Evolutionary conservation across 2,888 invertebrate genomes (phyloP).

Genomic region (Bombylius major): DNA sequence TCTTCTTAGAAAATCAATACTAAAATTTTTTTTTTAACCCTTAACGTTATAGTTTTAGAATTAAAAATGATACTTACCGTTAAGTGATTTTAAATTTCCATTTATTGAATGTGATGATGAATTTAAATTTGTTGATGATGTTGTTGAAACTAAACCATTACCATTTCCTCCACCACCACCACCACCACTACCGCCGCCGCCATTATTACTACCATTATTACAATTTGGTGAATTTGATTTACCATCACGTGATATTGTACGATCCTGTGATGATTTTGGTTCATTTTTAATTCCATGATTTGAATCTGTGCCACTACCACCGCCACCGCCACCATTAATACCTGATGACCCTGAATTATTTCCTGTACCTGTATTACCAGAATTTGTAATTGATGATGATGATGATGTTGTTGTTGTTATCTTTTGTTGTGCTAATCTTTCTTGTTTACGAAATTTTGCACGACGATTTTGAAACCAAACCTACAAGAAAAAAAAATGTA

Average conservation of each 20-base stretch:
- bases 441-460: constrained; percentile 30
- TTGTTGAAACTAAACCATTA: constrained; percentile 7
- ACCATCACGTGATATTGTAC: constrained; percentile 15
- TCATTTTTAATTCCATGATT: not conserved
- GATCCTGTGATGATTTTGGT: not conserved
- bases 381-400: constrained; percentile 11
- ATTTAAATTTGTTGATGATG: constrained; percentile 19
- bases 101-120: constrained; percentile 18
- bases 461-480: constrained; percentile 32
- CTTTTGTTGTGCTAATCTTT: constrained; percentile 19
- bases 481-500: constrained; percentile 14
- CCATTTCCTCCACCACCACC: too few relatives aligned
- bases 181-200: too few relatives aligned
- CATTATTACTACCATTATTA: not conserved
- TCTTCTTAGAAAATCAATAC: too few relatives aligned
- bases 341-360: too few relatives aligned
- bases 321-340: not conserved
- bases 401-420: constrained; percentile 13
- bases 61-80: too few relatives aligned
- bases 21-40: too few relatives aligned
- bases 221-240: constrained; percentile 17
- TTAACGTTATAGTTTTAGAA: too few relatives aligned
- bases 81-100: constrained; percentile 17
- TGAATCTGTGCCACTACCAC: constrained; percentile 1
- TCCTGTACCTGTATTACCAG: constrained; percentile 4